Evolutionary conservation across 1,140 invertebrate species (phyloP).

Genomic region (Thaumatotibia leucotreta): DNA sequence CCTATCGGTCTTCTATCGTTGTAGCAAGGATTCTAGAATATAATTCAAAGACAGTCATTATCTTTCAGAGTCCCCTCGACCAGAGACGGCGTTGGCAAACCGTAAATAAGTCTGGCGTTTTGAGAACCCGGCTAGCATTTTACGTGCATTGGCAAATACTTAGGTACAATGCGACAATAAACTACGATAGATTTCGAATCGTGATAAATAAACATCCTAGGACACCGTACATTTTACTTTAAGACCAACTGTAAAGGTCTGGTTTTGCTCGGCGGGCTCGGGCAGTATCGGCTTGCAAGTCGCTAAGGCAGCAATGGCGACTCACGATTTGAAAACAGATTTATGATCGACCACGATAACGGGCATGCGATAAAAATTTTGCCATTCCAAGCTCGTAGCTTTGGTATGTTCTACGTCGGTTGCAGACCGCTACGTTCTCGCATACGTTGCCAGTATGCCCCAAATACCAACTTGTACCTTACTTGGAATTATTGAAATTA

Average conservation of each 20-base stretch:
- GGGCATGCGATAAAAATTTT: constrained; percentile 73
- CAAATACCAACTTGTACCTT: not conserved
- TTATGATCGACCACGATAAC: constrained; percentile 75
- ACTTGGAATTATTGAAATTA: too few species aligned
- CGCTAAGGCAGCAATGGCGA: constrained; percentile 54
- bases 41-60: constrained; percentile 30
- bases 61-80: constrained; percentile 25
- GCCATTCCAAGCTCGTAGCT: constrained; percentile 52
- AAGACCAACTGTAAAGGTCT: constrained; percentile 39
- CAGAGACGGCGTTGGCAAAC: constrained; percentile 38
- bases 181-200: constrained; percentile 47
- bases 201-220: constrained; percentile 47
- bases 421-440: not conserved
- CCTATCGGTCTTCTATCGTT: constrained; percentile 13
- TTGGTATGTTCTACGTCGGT: constrained; percentile 22
- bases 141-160: constrained; percentile 74
- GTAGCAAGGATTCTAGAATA: constrained; percentile 21
- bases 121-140: constrained; percentile 68
- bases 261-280: constrained; percentile 35
- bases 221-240: constrained; percentile 58
- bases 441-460: not conserved
- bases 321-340: constrained; percentile 75
- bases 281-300: constrained; percentile 45
- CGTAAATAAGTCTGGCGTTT: constrained; percentile 72
- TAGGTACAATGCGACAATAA: constrained; percentile 71